Percentiles rank a stretch among this genome's conserved stretches.
Evolutionary conservation across 1,140 invertebrate genomes (phyloP).

Genomic region (Cydia strobilella): DNA sequence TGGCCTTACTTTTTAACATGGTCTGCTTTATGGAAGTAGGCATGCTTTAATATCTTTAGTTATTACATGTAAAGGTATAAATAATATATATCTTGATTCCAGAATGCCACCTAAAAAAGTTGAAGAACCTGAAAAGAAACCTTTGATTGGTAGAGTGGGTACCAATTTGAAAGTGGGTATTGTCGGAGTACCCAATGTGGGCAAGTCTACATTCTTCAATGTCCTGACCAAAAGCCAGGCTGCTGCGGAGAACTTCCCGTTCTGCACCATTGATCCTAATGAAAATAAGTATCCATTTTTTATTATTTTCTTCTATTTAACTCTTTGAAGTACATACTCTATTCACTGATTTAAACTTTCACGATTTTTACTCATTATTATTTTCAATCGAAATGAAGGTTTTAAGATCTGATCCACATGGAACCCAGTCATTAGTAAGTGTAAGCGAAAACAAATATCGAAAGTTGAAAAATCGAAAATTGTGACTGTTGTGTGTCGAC

Average conservation of each 20-base stretch:
- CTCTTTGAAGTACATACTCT: too few species aligned
- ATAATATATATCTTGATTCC: conserved; percentile 37
- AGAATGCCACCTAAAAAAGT: conserved; percentile 98
- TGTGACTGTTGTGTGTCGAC: too few species aligned
- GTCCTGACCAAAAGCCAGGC: conserved; percentile 98
- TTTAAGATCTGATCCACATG: too few species aligned
- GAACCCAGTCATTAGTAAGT: too few species aligned
- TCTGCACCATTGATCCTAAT: conserved; percentile 99
- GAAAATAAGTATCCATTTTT: conserved; percentile 96
- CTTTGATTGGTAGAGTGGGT: conserved; percentile 97
- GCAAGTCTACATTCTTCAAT: conserved; percentile 99
- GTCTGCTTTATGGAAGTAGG: too few species aligned
- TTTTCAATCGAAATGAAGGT: too few species aligned
- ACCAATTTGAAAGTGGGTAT: conserved; percentile 99
- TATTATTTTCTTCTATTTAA: conserved; percentile 41
- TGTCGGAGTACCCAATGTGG: conserved; percentile 96
- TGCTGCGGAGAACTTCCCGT: conserved; percentile 98
- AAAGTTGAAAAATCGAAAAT: too few species aligned
- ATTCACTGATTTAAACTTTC: too few species aligned
- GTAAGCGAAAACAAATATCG: too few species aligned
- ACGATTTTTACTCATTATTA: too few species aligned
- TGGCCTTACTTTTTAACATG: neutral
- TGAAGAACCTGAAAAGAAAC: conserved; percentile 91
- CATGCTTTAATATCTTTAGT: neutral
- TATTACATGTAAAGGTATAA: neutral